Base-by-base conservation (phyloP, 2,888 invertebrate species). In the Lasioglossum lativentre region DNA sequence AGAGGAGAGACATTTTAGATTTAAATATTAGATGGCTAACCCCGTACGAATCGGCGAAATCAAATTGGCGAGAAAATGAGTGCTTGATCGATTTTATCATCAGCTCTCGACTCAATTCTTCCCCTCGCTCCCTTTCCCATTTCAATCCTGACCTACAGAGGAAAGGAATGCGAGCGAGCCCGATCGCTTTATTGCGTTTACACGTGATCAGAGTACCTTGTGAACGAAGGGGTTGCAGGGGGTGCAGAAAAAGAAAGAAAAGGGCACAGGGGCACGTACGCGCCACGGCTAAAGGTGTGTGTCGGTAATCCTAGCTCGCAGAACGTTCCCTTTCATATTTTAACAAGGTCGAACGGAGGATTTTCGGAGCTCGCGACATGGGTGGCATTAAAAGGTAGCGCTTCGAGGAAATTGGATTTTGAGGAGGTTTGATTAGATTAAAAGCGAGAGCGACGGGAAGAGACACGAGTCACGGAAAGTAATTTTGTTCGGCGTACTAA, bases 171-270 rank as follows among this genome's bases (percentile, higher is more conserved):
- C 59, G 38, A 45, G 30, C 76, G 71, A 19, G 59, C 38, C 19
- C 71, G 72, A 81, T 71, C 80, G 82, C 83, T 78, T 86, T 89
- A 89, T 89, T 88, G 82, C 79, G 78, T 79, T 75, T 79, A 78
- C 78, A 80, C 86, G 82, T 89, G 87, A 89, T 83, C 66, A 6
- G 79, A 30, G 59, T 89, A 72, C 78, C 38, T 73, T 70, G 45
- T 5, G 56, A 30, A 59, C 27, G 30, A 74, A 10, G 19, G 66
- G 34, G 34, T 10, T 34, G 66, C 19, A 23, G 12, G 40, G 12
- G 34, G 56, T 10, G 30, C 2, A 40, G 56, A 34, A 70, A 40
- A 40, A 6, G 6, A 56, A n/a, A 34, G 27, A 63, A 19, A 34
- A 34, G 52, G 40, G 19, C 23, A 4, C 27, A 30, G 23, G 10